Evolutionary conservation across 2,888 invertebrate genomes (phyloP), one percentile per base, ranked within the genome.

Genomic region (Thereva unica): DNA sequence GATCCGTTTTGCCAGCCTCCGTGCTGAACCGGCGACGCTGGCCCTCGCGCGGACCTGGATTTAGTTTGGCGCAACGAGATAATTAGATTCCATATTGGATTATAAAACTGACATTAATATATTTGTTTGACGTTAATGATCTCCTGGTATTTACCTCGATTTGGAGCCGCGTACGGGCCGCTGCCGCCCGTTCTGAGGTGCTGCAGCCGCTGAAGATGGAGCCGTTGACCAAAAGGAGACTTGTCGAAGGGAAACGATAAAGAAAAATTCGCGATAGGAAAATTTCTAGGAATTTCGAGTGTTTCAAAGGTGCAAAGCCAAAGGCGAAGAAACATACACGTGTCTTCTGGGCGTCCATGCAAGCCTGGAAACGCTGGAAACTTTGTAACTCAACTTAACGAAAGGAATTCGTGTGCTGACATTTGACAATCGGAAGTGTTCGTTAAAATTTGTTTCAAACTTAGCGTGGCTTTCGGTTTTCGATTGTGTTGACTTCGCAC

Each of bases 81-180:
- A 71, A 72, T 72, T 72, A 72, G 72, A 72, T 72, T 71, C 72
- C 72, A 72, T 72, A 72, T 72, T 71, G 72, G 72, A 68, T 70
- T 71, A 72, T 71, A 71, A 23, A 23, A 70, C 71, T 72, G 72
- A 72, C 72, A 72, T 72, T 72, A 72, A 72, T 72, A 72, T 72
- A 72, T 72, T 72, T 72, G 71, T 71, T 71, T 72, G 72, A 72
- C 72, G 70, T 72, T 72, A 72, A 72, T 72, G 72, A 72, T 72
- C 72, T 72, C 72, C 72, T 72, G 72, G 70, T 72, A 72, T 72
- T 72, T 72, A 72, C 71, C 72, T 72, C 71, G 68, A 70, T 72
- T 72, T 72, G 72, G 72, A 68, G 71, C 72, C 72, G 72, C 72
- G 70, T 57, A 72, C 64, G 23, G 23, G 55, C 54, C 7, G 40